Evolutionary conservation across 2,888 invertebrate genomes (phyloP).

Genomic region (Cerastis leucographa): DNA sequence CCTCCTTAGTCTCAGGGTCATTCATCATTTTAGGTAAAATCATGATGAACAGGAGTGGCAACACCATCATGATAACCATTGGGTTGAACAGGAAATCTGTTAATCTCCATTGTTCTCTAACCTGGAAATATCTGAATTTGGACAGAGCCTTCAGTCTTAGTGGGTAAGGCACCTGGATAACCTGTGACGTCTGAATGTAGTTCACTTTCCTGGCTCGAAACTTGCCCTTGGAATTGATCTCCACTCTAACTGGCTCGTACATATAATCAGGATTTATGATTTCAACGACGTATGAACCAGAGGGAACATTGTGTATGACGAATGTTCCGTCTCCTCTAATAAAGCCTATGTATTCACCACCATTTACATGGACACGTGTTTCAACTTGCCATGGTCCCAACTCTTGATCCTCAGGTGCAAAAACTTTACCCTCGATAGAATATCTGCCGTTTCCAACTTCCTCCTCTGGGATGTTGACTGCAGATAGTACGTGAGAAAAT

Average conservation of each 20-base stretch:
- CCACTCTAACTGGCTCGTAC: constrained; percentile 98
- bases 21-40: constrained; percentile 99
- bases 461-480: constrained; percentile 80
- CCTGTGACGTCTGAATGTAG: constrained; percentile 97
- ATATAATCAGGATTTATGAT: constrained; percentile 96
- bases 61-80: constrained; percentile 99
- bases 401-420: constrained; percentile 92
- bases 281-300: constrained; percentile 98
- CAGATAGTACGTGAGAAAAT: constrained; percentile 70
- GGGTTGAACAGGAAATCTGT: constrained; percentile 99
- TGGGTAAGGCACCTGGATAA: constrained; percentile 98
- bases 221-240: constrained; percentile 99
- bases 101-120: constrained; percentile 98
- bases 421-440: constrained; percentile 95
- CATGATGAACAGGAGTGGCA: constrained; percentile 97
- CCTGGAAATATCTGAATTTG: constrained; percentile 96
- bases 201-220: constrained; percentile 98
- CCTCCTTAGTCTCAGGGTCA: constrained; percentile 99
- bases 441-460: constrained; percentile 91
- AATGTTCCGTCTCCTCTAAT: constrained; percentile 98
- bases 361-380: constrained; percentile 95
- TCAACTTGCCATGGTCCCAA: constrained; percentile 93
- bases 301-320: constrained; percentile 95
- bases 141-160: constrained; percentile 96
- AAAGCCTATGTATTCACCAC: constrained; percentile 97